Base-by-base conservation (phyloP, 2,888 invertebrate genomes). In the Amphipyra tragopoginis region DNA sequence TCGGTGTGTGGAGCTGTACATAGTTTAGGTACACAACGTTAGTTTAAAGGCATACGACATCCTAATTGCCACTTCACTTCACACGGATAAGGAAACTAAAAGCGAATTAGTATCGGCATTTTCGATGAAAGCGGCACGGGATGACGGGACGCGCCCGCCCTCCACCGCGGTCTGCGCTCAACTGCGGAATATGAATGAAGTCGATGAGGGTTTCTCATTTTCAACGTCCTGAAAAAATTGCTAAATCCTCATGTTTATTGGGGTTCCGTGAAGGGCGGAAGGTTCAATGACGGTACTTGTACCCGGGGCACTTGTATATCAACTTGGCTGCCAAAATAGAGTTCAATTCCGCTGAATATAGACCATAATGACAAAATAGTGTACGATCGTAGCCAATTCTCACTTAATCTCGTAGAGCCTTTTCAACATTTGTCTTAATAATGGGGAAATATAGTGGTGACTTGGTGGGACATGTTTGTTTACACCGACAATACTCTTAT, bases 111-210 rank as follows among this genome's bases (percentile, higher is more conserved):
- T 71, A 77, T 75, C 67, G 78, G 76, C 80, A 81, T 84, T 61
- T 52, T 52, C 42, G 60, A 47, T 44, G 52, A 62, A 33, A 67
- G 75, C 72, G 72, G 65, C 39, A 58, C 62, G 66, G 59, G 76
- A 77, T 85, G 80, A 58, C 62, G 66, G 59, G 76, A 77, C 85
- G 80, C 93, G 86, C 65, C 90, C 89, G 86, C 73, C 84, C 78
- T 76, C 84, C 79, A 61, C 81, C 87, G 92, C 90, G 91, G 72
- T 86, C 87, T 80, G 85, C 91, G 90, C 87, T 88, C 85, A 77
- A 94, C 93, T 94, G 92, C 88, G 88, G 82, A 81, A 84, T 76
- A 84, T 84, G 84, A 85, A 85, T 84, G 83, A 82, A 85, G 70
- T 71, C 79, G 81, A 84, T 82, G 85, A 88, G 83, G 83, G 81